Evolutionary conservation across 2,888 invertebrate genomes (phyloP).

Genomic region (Dilophus febrilis): DNA sequence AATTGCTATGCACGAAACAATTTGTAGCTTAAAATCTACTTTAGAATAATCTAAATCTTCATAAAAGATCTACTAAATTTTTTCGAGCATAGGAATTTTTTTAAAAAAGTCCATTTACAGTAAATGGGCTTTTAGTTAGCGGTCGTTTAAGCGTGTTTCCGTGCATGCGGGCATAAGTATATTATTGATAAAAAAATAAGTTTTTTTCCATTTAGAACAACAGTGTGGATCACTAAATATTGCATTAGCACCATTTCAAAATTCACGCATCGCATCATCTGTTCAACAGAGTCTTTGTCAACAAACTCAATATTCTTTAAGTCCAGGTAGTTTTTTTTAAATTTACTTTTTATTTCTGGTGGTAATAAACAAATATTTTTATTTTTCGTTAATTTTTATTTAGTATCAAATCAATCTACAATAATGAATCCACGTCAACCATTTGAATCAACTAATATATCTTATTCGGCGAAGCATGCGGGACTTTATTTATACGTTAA

Average conservation of each 20-base stretch:
- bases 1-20: too few relatives aligned
- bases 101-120: neutral
- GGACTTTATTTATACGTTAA: slow-evolving; percentile 83
- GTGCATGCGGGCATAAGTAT: neutral
- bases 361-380: too few relatives aligned
- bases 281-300: slow-evolving; percentile 25
- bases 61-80: too few relatives aligned
- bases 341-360: too few relatives aligned
- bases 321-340: slow-evolving; percentile 25
- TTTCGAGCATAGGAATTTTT: neutral
- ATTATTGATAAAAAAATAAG: neutral
- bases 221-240: slow-evolving; percentile 17
- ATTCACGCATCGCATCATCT: slow-evolving; percentile 5
- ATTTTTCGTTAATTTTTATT: too few relatives aligned
- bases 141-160: too few relatives aligned
- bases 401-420: neutral
- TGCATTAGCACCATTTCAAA: slow-evolving; percentile 25
- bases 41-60: too few relatives aligned
- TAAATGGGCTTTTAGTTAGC: too few relatives aligned
- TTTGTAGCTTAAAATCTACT: too few relatives aligned
- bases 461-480: slow-evolving; percentile 73
- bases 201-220: neutral
- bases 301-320: slow-evolving; percentile 27
- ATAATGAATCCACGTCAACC: neutral
- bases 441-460: slow-evolving; percentile 15